Conservation (phyloP, 2,888 invertebrate genomes). For the Siphlonurus alternatus region DNA sequence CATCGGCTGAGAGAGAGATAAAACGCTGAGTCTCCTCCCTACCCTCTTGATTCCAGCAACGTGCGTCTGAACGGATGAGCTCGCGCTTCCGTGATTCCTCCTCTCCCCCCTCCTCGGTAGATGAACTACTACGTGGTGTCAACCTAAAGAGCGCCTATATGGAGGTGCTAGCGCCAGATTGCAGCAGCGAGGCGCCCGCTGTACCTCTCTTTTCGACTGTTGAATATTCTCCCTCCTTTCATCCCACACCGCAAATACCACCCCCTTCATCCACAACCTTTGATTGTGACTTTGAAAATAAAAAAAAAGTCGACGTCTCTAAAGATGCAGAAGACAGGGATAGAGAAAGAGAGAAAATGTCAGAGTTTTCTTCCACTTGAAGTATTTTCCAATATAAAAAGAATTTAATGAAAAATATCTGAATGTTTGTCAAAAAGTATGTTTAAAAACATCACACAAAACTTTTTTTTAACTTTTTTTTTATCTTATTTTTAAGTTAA, state of each 20-base stretch:
- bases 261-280: not conserved
- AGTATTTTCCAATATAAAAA: constrained; percentile 10
- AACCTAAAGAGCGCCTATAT: too few species aligned
- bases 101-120: too few species aligned
- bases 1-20: too few species aligned
- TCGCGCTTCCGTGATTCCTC: too few species aligned
- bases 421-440: not conserved
- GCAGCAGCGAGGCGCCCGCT: not conserved
- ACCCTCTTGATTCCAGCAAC: too few species aligned
- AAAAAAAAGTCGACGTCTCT: too few species aligned
- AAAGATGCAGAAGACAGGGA: not conserved
- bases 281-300: not conserved
- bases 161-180: not conserved
- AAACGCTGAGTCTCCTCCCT: too few species aligned
- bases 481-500: not conserved
- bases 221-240: not conserved
- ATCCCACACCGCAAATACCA: not conserved
- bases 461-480: not conserved
- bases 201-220: not conserved
- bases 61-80: too few species aligned
- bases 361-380: constrained; percentile 8
- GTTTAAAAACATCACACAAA: not conserved
- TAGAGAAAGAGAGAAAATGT: not conserved
- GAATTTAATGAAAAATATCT: constrained; percentile 10
- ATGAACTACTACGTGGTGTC: too few species aligned